phyloP scores from a whole-genome alignment of 2,797 vertebrate genomes.

The Gouania willdenowi region DNA sequence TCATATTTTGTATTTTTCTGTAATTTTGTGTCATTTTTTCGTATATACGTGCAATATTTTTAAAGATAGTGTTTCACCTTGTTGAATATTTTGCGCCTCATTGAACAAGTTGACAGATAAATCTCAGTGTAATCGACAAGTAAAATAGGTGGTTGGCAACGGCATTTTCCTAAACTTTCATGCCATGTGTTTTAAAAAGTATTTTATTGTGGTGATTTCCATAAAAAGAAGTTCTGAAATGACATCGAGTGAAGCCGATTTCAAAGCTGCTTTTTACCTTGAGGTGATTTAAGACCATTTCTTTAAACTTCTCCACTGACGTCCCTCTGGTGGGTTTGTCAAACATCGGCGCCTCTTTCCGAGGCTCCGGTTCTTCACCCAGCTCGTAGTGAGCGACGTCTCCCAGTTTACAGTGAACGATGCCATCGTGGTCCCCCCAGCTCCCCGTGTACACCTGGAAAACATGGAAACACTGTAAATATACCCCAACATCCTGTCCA shows the following conservation, averaged over 20 bases:
- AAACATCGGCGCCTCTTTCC: slow-evolving; percentile 85
- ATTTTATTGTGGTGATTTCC: too few relatives aligned
- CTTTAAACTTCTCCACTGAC: slow-evolving; percentile 96
- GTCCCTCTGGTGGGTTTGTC: slow-evolving; percentile 96
- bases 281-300: slow-evolving; percentile 94
- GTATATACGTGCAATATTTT: too few relatives aligned
- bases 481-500: background rate
- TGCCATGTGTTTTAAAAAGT: too few relatives aligned
- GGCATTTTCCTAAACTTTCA: background rate
- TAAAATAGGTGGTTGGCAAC: background rate
- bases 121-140: too few relatives aligned
- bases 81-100: too few relatives aligned
- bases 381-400: slow-evolving; percentile 84
- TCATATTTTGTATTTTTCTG: too few relatives aligned
- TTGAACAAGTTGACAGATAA: too few relatives aligned
- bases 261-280: too few relatives aligned
- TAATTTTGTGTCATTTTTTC: too few relatives aligned
- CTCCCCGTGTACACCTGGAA: slow-evolving; percentile 90
- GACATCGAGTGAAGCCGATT: too few relatives aligned
- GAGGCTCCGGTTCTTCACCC: slow-evolving; percentile 88
- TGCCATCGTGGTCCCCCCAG: slow-evolving; percentile 91
- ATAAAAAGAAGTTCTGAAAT: too few relatives aligned
- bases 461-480: background rate
- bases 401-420: slow-evolving; percentile 92
- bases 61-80: too few relatives aligned